Percentiles rank a stretch among this genome's conserved stretches.
phyloP scores from a whole-genome alignment of 2,113 vertebrate species.

The Uria aalge region DNA sequence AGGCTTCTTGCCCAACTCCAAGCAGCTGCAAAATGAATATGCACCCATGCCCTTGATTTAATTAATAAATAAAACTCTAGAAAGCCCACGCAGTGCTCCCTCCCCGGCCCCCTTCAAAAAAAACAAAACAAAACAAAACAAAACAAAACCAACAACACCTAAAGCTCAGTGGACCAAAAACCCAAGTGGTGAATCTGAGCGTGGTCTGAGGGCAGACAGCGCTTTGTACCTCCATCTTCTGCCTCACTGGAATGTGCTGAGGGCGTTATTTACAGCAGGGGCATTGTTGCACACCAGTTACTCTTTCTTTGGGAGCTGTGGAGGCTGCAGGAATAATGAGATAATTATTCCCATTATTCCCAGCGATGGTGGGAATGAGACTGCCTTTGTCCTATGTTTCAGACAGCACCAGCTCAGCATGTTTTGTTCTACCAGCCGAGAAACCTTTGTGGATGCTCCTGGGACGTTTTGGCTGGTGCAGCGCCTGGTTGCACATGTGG shows the following conservation, averaged over 20 bases:
- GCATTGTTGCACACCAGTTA: constrained; percentile 50
- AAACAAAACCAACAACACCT: neutral
- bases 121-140: neutral
- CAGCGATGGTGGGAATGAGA: constrained; percentile 25
- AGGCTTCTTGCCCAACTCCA: neutral
- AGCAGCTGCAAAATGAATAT: neutral
- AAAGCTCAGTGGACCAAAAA: constrained; percentile 28
- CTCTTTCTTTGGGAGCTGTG: constrained; percentile 21
- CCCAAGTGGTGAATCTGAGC: neutral
- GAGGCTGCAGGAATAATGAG: constrained; percentile 58
- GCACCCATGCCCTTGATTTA: neutral
- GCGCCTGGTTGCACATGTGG: rapidly evolving
- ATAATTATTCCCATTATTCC: constrained; percentile 32
- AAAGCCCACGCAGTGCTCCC: neutral
- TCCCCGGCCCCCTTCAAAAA: neutral
- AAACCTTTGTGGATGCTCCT: neutral
- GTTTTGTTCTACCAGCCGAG: neutral
- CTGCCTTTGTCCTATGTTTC: neutral
- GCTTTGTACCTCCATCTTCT: neutral
- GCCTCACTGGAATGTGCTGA: constrained; percentile 37
- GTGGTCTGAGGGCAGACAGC: neutral
- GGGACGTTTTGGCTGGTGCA: neutral
- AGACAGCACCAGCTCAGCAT: neutral
- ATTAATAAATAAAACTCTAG: neutral
- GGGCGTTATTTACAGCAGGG: constrained; percentile 39